Conservation (phyloP, 2,797 vertebrate species). For the Ctenosaura bakeri region DNA sequence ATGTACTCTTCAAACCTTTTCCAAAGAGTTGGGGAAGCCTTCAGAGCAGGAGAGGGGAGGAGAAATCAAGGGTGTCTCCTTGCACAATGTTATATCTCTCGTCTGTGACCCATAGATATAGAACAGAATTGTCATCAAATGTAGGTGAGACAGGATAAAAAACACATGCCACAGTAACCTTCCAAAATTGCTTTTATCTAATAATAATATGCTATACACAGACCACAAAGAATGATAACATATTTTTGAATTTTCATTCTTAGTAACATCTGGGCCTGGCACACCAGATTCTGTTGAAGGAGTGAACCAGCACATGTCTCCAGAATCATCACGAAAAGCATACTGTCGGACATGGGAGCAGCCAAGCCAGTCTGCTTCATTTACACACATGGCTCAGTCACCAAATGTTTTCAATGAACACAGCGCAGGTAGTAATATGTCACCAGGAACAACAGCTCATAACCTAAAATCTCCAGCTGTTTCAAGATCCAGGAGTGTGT, state of each 20-base stretch:
- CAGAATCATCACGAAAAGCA: conserved; percentile 94
- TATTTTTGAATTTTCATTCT: conserved; percentile 9
- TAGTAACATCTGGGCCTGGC: conserved; percentile 91
- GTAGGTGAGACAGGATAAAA: not conserved
- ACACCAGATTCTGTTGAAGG: conserved; percentile 96
- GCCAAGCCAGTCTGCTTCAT: conserved; percentile 83
- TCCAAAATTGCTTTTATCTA: not conserved
- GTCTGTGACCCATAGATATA: not conserved
- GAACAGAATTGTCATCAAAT: not conserved
- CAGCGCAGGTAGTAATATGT: conserved; percentile 84
- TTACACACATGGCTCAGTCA: conserved; percentile 89
- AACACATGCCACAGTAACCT: not conserved
- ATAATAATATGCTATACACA: not conserved
- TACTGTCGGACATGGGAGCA: conserved; percentile 97
- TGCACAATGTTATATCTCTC: not conserved
- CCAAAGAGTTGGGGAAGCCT: not conserved
- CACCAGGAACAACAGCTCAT: conserved; percentile 86
- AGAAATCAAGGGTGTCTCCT: not conserved
- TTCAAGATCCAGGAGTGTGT: conserved; percentile 91
- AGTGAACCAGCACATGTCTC: conserved; percentile 92
- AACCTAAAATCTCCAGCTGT: conserved; percentile 92
- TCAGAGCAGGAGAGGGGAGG: not conserved
- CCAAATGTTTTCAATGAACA: conserved; percentile 92
- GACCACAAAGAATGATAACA: not conserved
- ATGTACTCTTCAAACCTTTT: too few relatives aligned